These are phyloP conservation scores for Syritta pipiens DNA, from an alignment of 2,888 invertebrate genomes.

Conservation along the genomic window DNA sequence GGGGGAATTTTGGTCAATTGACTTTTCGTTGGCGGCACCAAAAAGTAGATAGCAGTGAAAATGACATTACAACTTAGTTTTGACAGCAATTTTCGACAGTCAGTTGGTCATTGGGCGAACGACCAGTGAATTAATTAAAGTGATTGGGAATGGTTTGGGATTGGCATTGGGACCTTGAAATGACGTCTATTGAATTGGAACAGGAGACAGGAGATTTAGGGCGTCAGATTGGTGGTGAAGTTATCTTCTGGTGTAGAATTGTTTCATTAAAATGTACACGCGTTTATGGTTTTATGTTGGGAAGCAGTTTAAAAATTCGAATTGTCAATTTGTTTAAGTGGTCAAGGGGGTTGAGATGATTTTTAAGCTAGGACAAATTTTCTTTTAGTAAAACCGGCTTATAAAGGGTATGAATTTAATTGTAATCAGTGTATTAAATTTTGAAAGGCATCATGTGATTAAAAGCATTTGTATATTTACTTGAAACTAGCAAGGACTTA, in stretches of 20 bases:
- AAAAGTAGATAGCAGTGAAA: slow-evolving; percentile 29
- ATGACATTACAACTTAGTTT: slow-evolving; percentile 55
- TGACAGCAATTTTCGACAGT: slow-evolving; percentile 46
- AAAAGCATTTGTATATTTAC: no score
- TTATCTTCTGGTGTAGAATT: neutral
- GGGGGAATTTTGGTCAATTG: slow-evolving; percentile 47
- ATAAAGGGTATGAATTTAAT: no score
- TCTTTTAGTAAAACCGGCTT: no score
- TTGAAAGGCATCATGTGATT: no score
- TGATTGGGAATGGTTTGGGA: slow-evolving; percentile 51
- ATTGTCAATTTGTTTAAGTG: slow-evolving; percentile 23
- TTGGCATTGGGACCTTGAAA: slow-evolving; percentile 16
- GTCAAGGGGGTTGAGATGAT: no score
- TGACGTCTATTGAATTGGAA: slow-evolving; percentile 9
- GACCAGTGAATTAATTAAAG: slow-evolving; percentile 55
- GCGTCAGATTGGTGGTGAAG: neutral
- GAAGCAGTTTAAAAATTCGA: slow-evolving; percentile 12
- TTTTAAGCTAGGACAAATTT: no score
- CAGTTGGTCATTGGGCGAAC: slow-evolving; percentile 48
- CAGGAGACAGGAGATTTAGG: neutral
- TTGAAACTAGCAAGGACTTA: no score
- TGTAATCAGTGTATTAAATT: no score
- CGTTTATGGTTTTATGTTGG: slow-evolving; percentile 4
- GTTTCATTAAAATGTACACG: neutral
- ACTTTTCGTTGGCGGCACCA: slow-evolving; percentile 46